Base-by-base conservation (phyloP, 2,888 invertebrate genomes). In the Melolontha melolontha region DNA sequence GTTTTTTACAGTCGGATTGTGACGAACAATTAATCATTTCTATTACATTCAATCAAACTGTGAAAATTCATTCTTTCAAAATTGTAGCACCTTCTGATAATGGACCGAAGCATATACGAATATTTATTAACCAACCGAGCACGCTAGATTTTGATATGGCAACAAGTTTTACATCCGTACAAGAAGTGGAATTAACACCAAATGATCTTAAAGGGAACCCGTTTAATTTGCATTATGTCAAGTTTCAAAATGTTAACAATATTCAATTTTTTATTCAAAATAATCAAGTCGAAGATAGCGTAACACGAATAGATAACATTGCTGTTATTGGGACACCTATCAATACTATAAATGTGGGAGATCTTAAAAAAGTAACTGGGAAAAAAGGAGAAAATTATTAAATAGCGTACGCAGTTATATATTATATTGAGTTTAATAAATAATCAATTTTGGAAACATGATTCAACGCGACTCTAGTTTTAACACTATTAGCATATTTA, bases 111-210 rank as follows among this genome's bases (percentile, higher is more conserved):
- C 91, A 87, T 68, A 84, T 99, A n/a, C 96, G 96, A 84, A 83
- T 99, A 16, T 99, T 98, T 82, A 96, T 97, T 77, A 99, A 99
- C 84, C 97, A 97, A 82, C 97, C 98, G 6, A 90, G 93, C 75
- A 97, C 97, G 14, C 88, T 98, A 74, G 99, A 99, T 84, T 99
- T 99, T 84, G 98, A 99, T 83, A 89, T 93, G 83, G 98, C 98
- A 0, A 89, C 92, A 76, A 89, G 90, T 11, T 93, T 94, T 84
- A 89, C 89, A 71, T 90, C 96, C 67, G 89, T 96, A 49, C 99
- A 99, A 84, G 92, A 94, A 75, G 81, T 99, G 73, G 90, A 90
- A 67, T 80, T 98, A 69, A 86, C 89, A 34, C 85, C 90, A 40
- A 90, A 90, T 77, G 96, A 98, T 79, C 82, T 98, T 68, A 92